Evolutionary conservation across 1,140 invertebrate genomes (phyloP).

Genomic region (Dinoponera quadriceps): DNA sequence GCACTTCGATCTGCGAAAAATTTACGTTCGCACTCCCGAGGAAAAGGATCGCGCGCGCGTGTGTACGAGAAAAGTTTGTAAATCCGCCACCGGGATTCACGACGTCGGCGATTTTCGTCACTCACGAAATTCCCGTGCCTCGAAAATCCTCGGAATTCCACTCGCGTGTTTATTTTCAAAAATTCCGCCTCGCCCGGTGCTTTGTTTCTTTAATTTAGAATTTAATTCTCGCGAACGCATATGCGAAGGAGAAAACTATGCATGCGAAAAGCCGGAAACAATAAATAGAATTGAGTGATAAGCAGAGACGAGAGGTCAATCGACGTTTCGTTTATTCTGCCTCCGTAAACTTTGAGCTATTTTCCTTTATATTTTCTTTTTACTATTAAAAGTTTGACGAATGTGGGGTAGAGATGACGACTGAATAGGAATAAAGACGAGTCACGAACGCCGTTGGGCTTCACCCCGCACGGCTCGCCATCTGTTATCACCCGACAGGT

Average conservation of each 20-base stretch:
- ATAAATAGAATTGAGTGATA: neutral
- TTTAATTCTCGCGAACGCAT: neutral
- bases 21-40: constrained; percentile 5
- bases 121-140: constrained; percentile 1
- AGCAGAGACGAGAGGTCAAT: neutral
- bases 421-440: neutral
- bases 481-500: constrained; percentile 1
- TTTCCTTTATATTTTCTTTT: neutral
- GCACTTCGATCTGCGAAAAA: constrained; percentile 23
- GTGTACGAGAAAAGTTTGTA: constrained; percentile 33
- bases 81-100: constrained; percentile 10
- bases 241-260: neutral
- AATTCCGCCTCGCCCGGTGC: neutral
- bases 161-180: neutral
- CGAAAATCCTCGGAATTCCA: constrained; percentile 2
- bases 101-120: constrained; percentile 26
- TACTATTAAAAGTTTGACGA: neutral
- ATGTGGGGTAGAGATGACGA: neutral
- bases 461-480: neutral
- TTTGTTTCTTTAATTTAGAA: constrained; percentile 1
- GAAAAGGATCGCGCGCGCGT: neutral
- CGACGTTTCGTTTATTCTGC: neutral
- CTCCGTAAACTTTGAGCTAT: neutral
- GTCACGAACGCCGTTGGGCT: neutral
- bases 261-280: neutral